These are phyloP conservation scores for Calyptomena viridis DNA, from an alignment of 2,113 vertebrate species.

Conservation along the genomic window DNA sequence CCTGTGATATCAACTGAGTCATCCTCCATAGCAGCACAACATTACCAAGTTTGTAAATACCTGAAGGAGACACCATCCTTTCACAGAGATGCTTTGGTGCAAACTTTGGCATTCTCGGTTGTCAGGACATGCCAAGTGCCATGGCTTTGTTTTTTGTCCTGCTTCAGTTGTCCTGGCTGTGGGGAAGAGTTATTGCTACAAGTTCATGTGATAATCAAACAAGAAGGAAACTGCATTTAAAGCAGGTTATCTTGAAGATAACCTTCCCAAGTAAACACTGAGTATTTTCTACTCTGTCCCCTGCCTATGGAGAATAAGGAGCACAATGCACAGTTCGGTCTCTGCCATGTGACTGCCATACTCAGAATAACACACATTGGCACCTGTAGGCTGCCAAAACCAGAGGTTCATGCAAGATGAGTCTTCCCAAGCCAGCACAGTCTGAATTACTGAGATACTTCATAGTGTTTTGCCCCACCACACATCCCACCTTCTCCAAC, in stretches of 20 bases:
- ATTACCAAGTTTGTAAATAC: neutral
- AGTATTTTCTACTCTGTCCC: neutral
- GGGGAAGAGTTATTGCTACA: neutral
- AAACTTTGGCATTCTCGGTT: neutral
- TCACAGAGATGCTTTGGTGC: neutral
- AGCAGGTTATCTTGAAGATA: neutral
- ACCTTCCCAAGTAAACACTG: fast-evolving
- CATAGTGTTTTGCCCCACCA: neutral
- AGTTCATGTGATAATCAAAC: neutral
- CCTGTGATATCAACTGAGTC: neutral
- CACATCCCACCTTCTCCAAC: neutral
- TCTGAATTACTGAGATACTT: neutral
- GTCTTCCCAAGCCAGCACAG: neutral
- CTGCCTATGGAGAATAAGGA: neutral
- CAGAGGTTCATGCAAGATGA: neutral
- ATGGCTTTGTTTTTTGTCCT: neutral
- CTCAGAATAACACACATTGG: neutral
- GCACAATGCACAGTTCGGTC: neutral
- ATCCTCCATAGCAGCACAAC: fast-evolving
- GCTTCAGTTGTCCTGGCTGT: neutral
- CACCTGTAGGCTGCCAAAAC: neutral
- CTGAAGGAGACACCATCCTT: neutral
- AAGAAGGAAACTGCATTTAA: neutral
- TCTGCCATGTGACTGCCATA: fast-evolving
- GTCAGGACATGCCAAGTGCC: neutral